Conservation (phyloP, 92 coral and sea anemone genomes). For the Pocillopora grandis region DNA sequence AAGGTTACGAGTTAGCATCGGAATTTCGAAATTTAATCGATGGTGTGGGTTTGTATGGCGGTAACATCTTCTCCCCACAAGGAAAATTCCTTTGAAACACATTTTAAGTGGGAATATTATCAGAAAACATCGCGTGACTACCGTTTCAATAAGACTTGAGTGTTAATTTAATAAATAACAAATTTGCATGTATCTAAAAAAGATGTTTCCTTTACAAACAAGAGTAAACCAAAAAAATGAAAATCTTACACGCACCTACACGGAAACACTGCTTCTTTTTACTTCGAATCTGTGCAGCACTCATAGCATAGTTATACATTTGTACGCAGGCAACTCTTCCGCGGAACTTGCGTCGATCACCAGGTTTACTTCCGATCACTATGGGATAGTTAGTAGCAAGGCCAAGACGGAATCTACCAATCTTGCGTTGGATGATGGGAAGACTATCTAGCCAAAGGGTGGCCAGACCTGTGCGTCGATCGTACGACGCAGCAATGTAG, state of each 20-base stretch:
- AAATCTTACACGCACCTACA: constrained; percentile 25
- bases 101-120: too few relatives aligned
- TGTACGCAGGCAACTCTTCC: constrained; percentile 65
- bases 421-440: constrained; percentile 41
- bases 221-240: too few relatives aligned
- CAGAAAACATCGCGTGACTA: too few relatives aligned
- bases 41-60: too few relatives aligned
- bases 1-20: too few relatives aligned
- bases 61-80: too few relatives aligned
- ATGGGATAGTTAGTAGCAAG: constrained; percentile 57
- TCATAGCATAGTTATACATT: constrained; percentile 50
- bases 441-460: constrained; percentile 50
- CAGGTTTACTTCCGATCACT: constrained; percentile 59
- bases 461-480: constrained; percentile 50
- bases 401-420: constrained; percentile 54
- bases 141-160: too few relatives aligned
- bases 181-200: too few relatives aligned
- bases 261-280: constrained; percentile 49
- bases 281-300: constrained; percentile 42
- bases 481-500: constrained; percentile 65
- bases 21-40: too few relatives aligned
- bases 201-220: too few relatives aligned
- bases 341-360: constrained; percentile 62
- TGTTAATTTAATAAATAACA: too few relatives aligned
- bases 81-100: too few relatives aligned